phyloP scores from a whole-genome alignment of 2,113 vertebrate genomes.

The Irena cyanogastra region DNA sequence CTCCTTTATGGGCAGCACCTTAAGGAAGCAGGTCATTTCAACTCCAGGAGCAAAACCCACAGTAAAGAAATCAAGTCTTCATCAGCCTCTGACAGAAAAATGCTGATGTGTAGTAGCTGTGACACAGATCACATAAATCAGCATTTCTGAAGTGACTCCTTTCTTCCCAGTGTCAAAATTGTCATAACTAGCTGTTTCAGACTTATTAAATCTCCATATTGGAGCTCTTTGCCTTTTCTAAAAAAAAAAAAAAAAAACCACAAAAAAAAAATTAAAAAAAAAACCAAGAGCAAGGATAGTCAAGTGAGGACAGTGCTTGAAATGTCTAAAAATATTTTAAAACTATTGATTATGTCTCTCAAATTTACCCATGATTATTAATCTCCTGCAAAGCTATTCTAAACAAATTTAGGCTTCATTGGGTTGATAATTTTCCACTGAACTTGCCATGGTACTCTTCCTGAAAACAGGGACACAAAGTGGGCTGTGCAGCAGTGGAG shows the following conservation, averaged over 20 bases:
- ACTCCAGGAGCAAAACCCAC: not conserved
- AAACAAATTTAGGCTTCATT: not conserved
- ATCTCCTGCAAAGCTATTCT: not conserved
- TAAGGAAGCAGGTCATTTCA: not conserved
- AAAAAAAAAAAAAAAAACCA: too few species aligned
- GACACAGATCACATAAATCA: not conserved
- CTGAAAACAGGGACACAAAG: not conserved
- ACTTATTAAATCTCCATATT: not conserved
- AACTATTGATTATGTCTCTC: not conserved
- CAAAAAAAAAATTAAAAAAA: too few species aligned
- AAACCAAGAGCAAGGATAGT: not conserved
- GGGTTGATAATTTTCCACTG: not conserved
- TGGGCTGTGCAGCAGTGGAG: not conserved
- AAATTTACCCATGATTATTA: not conserved
- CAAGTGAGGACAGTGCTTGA: not conserved
- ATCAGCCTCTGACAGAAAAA: not conserved
- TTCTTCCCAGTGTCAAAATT: not conserved
- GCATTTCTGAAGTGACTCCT: not conserved
- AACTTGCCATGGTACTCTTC: not conserved
- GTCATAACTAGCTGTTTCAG: not conserved
- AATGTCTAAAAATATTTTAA: not conserved
- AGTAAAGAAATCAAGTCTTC: not conserved
- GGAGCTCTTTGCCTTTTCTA: not conserved
- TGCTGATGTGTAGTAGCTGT: not conserved
- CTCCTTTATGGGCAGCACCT: not conserved